phyloP scores from a whole-genome alignment of 2,797 vertebrate genomes.

The Sebastes kiyomatsui region DNA sequence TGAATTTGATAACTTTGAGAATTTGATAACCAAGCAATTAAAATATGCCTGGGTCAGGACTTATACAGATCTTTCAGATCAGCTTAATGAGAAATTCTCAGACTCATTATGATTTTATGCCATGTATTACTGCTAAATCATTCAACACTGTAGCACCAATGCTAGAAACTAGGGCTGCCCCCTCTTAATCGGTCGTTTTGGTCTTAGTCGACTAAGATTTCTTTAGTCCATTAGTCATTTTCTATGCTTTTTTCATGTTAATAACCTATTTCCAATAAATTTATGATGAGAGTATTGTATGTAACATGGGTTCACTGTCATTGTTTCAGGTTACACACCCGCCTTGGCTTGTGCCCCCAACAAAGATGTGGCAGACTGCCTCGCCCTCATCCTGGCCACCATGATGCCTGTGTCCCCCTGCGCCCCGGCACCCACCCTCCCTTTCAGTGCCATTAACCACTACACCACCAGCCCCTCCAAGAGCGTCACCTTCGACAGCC shows the following conservation, averaged over 20 bases:
- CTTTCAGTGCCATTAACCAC: slow-evolving; percentile 96
- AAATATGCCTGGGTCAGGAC: neutral
- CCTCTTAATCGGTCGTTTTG: no score
- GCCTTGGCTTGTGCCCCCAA: slow-evolving; percentile 97
- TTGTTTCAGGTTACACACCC: slow-evolving; percentile 91
- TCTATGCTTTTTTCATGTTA: no score
- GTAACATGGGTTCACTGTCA: neutral
- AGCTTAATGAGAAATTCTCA: neutral
- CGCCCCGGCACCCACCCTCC: slow-evolving; percentile 86
- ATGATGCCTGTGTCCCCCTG: slow-evolving; percentile 97
- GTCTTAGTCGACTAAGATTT: no score
- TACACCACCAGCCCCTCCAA: slow-evolving; percentile 93
- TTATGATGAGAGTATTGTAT: neutral
- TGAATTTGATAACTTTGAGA: neutral
- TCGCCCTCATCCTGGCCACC: slow-evolving; percentile 97
- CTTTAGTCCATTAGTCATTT: no score
- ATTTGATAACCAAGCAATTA: neutral
- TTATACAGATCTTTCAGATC: neutral
- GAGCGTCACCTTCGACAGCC: slow-evolving; percentile 93
- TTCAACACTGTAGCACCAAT: neutral
- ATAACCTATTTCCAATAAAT: no score
- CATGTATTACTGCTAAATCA: neutral
- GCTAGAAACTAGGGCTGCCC: neutral
- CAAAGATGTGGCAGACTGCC: slow-evolving; percentile 97
- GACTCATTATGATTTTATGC: neutral